These are phyloP conservation scores for Eupristina koningsbergeri DNA, from an alignment of 1,140 invertebrate genomes.

Conservation along the genomic window DNA sequence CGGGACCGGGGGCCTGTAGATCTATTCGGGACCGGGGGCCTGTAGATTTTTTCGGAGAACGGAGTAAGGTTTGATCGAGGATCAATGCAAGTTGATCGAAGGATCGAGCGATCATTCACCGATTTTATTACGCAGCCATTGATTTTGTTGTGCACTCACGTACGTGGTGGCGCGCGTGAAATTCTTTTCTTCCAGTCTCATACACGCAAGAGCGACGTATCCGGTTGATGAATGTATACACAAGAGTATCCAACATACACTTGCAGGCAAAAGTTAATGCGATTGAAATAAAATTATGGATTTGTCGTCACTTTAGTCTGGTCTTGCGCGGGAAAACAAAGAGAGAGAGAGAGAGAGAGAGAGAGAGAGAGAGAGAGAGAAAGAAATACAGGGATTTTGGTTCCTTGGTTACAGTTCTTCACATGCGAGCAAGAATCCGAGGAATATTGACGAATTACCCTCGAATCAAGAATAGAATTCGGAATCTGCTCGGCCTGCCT, in stretches of 20 bases:
- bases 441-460: background rate
- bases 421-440: background rate
- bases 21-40: too few species aligned
- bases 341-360: background rate
- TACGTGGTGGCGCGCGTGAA: background rate
- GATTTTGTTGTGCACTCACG: background rate
- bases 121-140: background rate
- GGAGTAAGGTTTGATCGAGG: too few species aligned
- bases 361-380: too few species aligned
- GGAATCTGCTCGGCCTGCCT: background rate
- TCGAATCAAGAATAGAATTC: background rate
- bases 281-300: conserved; percentile 6
- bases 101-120: too few species aligned
- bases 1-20: too few species aligned
- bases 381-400: too few species aligned
- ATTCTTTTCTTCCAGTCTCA: too few species aligned
- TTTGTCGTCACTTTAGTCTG: conserved; percentile 28
- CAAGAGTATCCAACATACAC: too few species aligned
- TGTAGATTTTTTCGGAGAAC: too few species aligned
- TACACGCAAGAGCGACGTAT: too few species aligned
- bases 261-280: background rate
- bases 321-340: background rate
- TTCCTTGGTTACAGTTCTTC: too few species aligned
- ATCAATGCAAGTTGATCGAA: too few species aligned
- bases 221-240: background rate